A percentile compares a stretch with the other conserved stretches of the same genome.
These are phyloP conservation scores for Thereva nobilitata DNA, from an alignment of 2,888 invertebrate species.

Conservation along the genomic window DNA sequence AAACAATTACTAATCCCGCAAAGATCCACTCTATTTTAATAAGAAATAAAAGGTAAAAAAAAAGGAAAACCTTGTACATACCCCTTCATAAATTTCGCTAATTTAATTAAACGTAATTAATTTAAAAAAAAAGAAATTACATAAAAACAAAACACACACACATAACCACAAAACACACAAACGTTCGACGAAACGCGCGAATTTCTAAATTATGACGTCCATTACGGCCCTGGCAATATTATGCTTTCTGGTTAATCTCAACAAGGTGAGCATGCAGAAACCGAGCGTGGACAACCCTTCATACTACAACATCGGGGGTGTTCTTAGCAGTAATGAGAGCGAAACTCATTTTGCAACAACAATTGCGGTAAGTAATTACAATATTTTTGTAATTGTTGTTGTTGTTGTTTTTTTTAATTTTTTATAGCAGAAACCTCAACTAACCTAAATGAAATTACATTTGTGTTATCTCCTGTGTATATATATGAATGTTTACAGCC, in stretches of 20 bases:
- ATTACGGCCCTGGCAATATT: slow-evolving; percentile 23
- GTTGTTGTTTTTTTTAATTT: not conserved
- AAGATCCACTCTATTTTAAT: too few species aligned
- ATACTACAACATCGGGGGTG: slow-evolving; percentile 89
- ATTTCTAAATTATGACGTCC: slow-evolving; percentile 41
- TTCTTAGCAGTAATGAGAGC: slow-evolving; percentile 81
- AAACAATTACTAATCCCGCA: too few species aligned
- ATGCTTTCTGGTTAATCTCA: slow-evolving; percentile 36
- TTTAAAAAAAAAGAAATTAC: too few species aligned
- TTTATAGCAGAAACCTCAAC: too few species aligned
- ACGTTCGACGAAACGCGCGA: not conserved
- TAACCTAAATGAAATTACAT: too few species aligned
- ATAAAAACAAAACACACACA: too few species aligned
- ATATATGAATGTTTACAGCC: too few species aligned
- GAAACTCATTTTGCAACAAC: slow-evolving; percentile 80
- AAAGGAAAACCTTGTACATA: too few species aligned
- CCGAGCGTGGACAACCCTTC: slow-evolving; percentile 63
- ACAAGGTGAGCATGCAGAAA: slow-evolving; percentile 40
- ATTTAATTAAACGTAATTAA: too few species aligned
- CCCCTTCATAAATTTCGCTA: too few species aligned
- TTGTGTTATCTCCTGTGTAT: too few species aligned
- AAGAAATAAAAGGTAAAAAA: too few species aligned
- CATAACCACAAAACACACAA: not conserved
- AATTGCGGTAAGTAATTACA: slow-evolving; percentile 70
- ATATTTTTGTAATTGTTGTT: not conserved